A percentile compares a stretch with the other conserved stretches of the same genome.
Conservation (phyloP, 2,113 vertebrate species). For the Mormyrus iriodes region DNA sequence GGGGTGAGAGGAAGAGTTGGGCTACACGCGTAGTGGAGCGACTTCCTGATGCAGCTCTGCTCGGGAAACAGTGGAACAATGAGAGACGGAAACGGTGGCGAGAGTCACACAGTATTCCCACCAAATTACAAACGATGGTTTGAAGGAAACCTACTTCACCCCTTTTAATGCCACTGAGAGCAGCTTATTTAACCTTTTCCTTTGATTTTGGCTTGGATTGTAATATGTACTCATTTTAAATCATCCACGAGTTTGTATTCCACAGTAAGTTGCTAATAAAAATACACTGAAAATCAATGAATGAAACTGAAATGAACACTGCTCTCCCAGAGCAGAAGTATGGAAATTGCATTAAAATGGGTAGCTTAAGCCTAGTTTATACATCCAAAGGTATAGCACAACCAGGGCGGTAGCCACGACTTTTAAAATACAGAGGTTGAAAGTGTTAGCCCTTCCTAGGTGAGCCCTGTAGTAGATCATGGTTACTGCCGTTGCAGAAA, state of each 20-base stretch:
- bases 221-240: not conserved
- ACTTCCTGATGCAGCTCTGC: conserved; percentile 27
- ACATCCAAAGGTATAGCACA: not conserved
- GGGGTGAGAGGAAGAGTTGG: conserved; percentile 29
- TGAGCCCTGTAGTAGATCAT: too few relatives aligned
- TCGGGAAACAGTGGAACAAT: conserved; percentile 38
- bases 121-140: not conserved
- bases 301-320: not conserved
- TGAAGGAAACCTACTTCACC: not conserved
- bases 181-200: not conserved
- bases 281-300: not conserved
- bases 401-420: too few relatives aligned
- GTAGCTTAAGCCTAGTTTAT: not conserved
- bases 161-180: not conserved
- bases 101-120: not conserved
- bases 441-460: too few relatives aligned
- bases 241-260: not conserved
- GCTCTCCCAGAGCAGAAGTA: not conserved
- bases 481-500: too few relatives aligned
- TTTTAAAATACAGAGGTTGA: too few relatives aligned
- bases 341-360: not conserved
- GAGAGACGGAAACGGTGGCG: not conserved
- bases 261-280: not conserved
- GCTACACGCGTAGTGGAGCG: conserved; percentile 20
- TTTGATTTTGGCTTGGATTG: not conserved